Evolutionary conservation across 2,888 invertebrate genomes (phyloP), one percentile per base, ranked within the genome.

Genomic region (Hemithea aestivaria): DNA sequence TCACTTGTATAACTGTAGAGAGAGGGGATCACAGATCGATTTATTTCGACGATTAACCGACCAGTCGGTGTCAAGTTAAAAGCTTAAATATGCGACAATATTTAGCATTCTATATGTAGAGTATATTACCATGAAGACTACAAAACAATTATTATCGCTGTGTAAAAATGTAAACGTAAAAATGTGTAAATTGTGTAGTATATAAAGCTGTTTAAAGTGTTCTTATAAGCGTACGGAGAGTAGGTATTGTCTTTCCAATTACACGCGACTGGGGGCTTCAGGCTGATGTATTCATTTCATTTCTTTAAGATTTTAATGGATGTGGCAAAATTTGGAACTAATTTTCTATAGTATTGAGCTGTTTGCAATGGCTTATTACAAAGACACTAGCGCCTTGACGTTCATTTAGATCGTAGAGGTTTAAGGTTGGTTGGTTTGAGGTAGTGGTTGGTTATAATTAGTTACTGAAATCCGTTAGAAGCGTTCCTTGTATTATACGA

Each of bases 171-270:
- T 83, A 84, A 83, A 83, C 83, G 76, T 81, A 77, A 62, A 77
- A 81, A 75, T 71, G 73, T 84, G 82, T 87, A 85, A 85, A 87
- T 85, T 85, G 76, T 84, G 84, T 85, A 85, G 87, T 84, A 73
- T 84, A 82, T 48, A 77, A 75, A 78, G 78, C 82, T 80, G 84
- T 83, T 87, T 81, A 78, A 84, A 85, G 83, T 85, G 85, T 87
- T 85, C 85, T 84, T 83, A 85, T 84, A 83, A 78, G 75, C 73
- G 57, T 79, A 77, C 59, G 75, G 73, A 70, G 73, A 70, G 66
- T 67, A 68, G 69, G 56, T 66, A 58, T 58, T 59, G 61, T 66
- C 66, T 68, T 69, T 67, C 65, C 64, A 61, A 55, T 46, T 45
- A 53, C 32, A 57, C 51, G 56, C 54, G 45, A 53, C 10, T 53